These are phyloP conservation scores for Mustelus asterias DNA, from an alignment of 2,113 vertebrate species.

Conservation along the genomic window DNA sequence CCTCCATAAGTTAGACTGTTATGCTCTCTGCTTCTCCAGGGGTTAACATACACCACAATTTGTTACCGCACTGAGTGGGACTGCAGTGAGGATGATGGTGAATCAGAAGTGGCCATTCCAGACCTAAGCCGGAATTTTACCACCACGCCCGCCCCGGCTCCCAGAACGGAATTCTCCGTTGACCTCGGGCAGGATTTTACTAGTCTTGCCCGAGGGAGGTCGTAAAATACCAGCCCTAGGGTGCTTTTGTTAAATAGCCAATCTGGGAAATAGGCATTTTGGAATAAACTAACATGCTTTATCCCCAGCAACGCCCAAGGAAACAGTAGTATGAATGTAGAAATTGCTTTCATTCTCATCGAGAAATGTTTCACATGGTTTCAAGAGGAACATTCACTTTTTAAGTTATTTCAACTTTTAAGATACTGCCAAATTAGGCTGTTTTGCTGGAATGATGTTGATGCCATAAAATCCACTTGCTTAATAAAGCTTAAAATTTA, in stretches of 20 bases:
- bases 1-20: not conserved
- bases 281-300: not conserved
- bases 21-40: not conserved
- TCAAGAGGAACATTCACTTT: not conserved
- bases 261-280: not conserved
- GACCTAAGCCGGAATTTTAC: no score
- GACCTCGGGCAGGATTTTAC: no score
- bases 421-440: not conserved
- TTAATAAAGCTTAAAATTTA: not conserved
- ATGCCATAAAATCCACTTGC: not conserved
- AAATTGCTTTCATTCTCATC: not conserved
- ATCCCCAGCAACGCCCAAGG: not conserved
- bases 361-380: not conserved
- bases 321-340: not conserved
- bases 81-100: not conserved
- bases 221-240: not conserved
- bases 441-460: not conserved
- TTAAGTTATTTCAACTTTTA: not conserved
- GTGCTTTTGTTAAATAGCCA: not conserved
- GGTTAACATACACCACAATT: not conserved
- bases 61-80: not conserved
- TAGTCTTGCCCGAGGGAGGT: no score
- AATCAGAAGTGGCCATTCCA: not conserved
- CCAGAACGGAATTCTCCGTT: no score
- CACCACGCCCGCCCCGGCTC: no score